Evolutionary conservation across 1,140 invertebrate species (phyloP).

Genomic region (Procambarus clarkii): DNA sequence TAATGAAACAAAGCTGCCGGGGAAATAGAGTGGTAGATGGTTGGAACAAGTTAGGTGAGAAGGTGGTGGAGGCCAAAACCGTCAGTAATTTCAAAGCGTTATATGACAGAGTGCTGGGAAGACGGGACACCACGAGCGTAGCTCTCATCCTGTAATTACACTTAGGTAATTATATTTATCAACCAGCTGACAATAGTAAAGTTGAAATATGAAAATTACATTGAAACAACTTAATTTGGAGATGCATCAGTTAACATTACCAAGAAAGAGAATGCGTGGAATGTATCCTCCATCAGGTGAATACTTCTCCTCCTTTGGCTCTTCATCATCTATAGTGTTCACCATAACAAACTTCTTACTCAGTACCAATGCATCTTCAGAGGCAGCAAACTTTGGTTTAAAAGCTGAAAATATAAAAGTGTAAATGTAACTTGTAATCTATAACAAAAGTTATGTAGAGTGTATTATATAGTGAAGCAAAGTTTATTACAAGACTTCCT

Average conservation of each 20-base stretch:
- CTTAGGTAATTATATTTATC: too few species aligned
- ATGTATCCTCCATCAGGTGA: constrained; percentile 58
- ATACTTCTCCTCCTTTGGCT: constrained; percentile 45
- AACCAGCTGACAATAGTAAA: neutral
- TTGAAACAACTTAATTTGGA: neutral
- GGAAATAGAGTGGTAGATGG: too few species aligned
- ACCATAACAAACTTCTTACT: constrained; percentile 62
- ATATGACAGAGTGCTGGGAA: too few species aligned
- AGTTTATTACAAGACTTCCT: too few species aligned
- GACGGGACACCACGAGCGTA: too few species aligned
- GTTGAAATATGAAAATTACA: neutral
- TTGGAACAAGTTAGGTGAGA: too few species aligned
- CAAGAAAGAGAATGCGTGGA: constrained; percentile 55
- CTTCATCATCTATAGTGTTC: constrained; percentile 54
- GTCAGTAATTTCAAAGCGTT: too few species aligned
- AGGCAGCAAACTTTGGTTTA: constrained; percentile 61
- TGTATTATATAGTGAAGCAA: too few species aligned
- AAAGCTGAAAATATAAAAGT: constrained; percentile 25
- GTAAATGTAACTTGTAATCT: neutral
- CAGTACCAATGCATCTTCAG: constrained; percentile 28
- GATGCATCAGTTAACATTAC: neutral
- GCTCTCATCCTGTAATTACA: too few species aligned
- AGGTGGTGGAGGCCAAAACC: too few species aligned
- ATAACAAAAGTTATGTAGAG: too few species aligned
- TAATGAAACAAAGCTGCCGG: too few species aligned